Conservation (phyloP, 2,888 invertebrate species). For the Cylindroiulus punctatus region DNA sequence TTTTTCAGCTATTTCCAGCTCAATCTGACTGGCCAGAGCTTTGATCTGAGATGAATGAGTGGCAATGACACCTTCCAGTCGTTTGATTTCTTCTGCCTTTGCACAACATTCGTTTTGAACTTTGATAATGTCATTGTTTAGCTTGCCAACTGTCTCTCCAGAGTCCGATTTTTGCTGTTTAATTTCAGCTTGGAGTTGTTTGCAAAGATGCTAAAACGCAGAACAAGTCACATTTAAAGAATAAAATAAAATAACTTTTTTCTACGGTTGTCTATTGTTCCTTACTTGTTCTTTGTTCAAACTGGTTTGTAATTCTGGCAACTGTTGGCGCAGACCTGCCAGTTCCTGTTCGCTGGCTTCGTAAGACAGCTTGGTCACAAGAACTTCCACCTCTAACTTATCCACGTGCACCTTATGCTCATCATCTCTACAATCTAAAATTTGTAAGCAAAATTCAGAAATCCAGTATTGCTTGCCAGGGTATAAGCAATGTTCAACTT, state of each 20-base stretch:
- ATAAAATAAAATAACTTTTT: not conserved
- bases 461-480: not conserved
- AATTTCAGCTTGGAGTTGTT: constrained; percentile 10
- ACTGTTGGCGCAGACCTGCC: not conserved
- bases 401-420: constrained; percentile 19
- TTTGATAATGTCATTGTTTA: not conserved
- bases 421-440: not conserved
- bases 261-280: not conserved
- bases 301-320: constrained; percentile 20
- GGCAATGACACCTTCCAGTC: not conserved
- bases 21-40: not conserved
- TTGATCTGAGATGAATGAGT: not conserved
- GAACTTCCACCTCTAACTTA: constrained; percentile 47
- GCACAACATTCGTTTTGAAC: not conserved
- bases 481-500: not conserved
- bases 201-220: not conserved
- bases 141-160: not conserved
- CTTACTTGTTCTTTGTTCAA: constrained; percentile 25
- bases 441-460: not conserved
- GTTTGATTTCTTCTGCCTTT: not conserved
- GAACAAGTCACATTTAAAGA: not conserved
- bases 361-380: constrained; percentile 37
- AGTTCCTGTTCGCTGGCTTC: constrained; percentile 42
- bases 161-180: constrained; percentile 5
- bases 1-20: not conserved